phyloP scores from a whole-genome alignment of 64 coral and sea anemone species.

The Montipora sp. region DNA sequence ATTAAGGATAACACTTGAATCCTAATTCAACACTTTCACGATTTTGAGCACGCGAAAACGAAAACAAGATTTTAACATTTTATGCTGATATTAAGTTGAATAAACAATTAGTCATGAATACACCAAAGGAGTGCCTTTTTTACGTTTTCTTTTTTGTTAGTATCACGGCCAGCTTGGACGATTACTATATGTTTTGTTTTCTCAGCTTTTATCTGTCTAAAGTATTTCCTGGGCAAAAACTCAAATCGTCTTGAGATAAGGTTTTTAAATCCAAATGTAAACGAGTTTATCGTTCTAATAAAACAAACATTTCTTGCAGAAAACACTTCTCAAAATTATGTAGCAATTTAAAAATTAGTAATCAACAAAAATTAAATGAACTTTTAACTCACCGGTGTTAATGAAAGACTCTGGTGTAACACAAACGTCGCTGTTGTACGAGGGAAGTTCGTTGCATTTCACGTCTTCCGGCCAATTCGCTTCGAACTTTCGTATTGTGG shows the following conservation, averaged over 20 bases:
- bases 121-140: background rate
- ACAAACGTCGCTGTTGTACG: slow-evolving; percentile 28
- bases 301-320: background rate
- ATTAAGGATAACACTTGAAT: no score
- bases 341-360: background rate
- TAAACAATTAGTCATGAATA: background rate
- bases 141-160: background rate
- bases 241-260: background rate
- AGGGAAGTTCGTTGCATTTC: slow-evolving; percentile 14
- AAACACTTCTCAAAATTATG: background rate
- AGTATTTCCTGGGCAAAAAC: background rate
- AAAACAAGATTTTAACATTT: background rate
- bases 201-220: background rate
- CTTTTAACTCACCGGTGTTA: slow-evolving; percentile 19
- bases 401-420: slow-evolving; percentile 5
- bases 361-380: background rate
- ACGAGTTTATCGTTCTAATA: background rate
- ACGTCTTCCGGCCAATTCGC: slow-evolving; percentile 24
- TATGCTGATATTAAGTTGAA: background rate
- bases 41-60: background rate
- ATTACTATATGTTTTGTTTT: background rate
- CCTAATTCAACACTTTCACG: background rate
- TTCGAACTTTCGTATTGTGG: slow-evolving; percentile 19
- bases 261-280: slow-evolving; percentile 4
- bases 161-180: background rate